Evolutionary conservation across 2,888 invertebrate species (phyloP).

Genomic region (Andrena bicolor): DNA sequence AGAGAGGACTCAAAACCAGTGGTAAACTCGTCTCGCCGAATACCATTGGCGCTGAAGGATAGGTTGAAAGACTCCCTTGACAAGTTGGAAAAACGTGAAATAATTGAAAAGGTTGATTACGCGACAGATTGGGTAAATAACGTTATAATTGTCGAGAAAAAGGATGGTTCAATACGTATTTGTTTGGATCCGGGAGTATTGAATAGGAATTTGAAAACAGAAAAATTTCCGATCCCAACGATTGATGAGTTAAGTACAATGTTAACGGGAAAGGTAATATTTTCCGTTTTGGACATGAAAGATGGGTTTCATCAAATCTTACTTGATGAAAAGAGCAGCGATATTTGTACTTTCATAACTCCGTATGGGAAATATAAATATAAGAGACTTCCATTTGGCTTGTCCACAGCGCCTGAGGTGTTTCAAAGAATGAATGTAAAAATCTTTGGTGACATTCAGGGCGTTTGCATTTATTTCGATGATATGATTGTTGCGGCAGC

Average conservation of each 20-base stretch:
- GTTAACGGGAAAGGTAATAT: slow-evolving; percentile 1
- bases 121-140: too few relatives aligned
- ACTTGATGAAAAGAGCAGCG: background rate
- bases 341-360: background rate
- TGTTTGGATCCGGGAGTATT: too few relatives aligned
- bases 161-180: too few relatives aligned
- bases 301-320: background rate
- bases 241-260: background rate
- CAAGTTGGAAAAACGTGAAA: too few relatives aligned
- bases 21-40: too few relatives aligned
- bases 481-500: background rate
- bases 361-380: background rate
- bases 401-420: background rate
- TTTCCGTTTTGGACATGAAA: background rate
- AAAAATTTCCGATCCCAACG: background rate
- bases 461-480: background rate
- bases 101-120: too few relatives aligned
- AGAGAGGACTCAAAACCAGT: too few relatives aligned
- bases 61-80: too few relatives aligned
- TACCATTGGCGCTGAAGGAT: too few relatives aligned
- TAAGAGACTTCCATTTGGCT: background rate
- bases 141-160: too few relatives aligned
- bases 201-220: too few relatives aligned
- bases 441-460: background rate
- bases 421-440: background rate